Percentiles rank a stretch among this genome's conserved stretches.
Conservation (phyloP, 2,113 vertebrate genomes). For the Azemiops feae region DNA sequence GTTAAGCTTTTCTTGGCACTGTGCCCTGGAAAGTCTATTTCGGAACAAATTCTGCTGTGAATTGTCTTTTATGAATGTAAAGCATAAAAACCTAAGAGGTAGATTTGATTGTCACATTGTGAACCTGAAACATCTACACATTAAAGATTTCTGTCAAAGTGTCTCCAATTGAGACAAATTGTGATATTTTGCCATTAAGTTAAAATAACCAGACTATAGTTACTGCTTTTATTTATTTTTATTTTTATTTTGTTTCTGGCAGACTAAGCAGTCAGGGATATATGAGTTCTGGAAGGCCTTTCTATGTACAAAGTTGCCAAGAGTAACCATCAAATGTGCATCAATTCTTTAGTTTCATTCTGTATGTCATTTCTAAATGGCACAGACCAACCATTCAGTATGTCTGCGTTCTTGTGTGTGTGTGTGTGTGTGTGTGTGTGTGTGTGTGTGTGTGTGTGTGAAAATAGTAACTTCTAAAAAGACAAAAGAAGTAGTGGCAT, state of each 20-base stretch:
- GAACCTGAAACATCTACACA: conserved; percentile 13
- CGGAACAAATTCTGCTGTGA: conserved; percentile 28
- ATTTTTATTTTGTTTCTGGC: background rate
- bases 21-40: conserved; percentile 20
- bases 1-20: conserved; percentile 4
- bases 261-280: conserved; percentile 32
- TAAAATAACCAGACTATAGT: conserved; percentile 36
- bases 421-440: background rate
- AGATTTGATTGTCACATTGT: conserved; percentile 22
- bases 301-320: background rate
- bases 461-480: background rate
- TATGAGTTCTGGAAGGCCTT: conserved; percentile 13
- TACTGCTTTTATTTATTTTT: background rate
- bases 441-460: background rate
- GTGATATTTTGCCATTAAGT: conserved; percentile 43
- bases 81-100: conserved; percentile 17
- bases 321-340: background rate
- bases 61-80: conserved; percentile 39
- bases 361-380: conserved; percentile 14
- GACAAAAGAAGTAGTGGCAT: background rate
- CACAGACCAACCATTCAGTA: background rate
- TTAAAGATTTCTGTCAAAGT: conserved; percentile 10
- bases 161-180: conserved; percentile 11
- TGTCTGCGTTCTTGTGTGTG: background rate
- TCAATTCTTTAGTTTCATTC: background rate